Evolutionary conservation across 2,888 invertebrate species (phyloP), one percentile per base, ranked within the genome.

Genomic region (Actias luna): DNA sequence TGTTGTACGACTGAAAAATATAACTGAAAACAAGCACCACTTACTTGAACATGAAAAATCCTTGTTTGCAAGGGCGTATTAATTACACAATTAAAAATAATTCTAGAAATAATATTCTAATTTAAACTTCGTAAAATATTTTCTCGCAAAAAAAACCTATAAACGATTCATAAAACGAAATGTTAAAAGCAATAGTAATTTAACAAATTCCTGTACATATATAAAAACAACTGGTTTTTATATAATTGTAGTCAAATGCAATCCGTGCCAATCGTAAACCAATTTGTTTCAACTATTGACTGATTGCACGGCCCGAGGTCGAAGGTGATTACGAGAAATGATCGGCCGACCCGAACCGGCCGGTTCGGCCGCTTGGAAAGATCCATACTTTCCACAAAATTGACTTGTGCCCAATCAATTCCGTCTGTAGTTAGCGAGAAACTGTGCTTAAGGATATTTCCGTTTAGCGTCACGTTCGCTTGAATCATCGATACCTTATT

Each of bases 321-420:
- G 29, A 29, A 55, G 55, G 27, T 55, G 18, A 29, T 50, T 61
- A 61, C 58, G 42, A 58, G 42, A 58, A 62, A 39, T 62, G 57
- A 62, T 62, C 42, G 58, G 31, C 61, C 42, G 29, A 29, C 22
- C 46, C 46, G 16, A 29, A 62, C 61, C 61, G 36, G 55, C 35
- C 42, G 57, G 57, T 55, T 55, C 55, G 29, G 29, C 16, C 16
- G 7, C 4, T 55, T 29, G 29, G 27, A 29, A 29, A 50, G 46
- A 29, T 55, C 10, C 55, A 29, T 0, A 55, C 55, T 55, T 55
- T 55, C 55, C 55, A 55, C 29, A 55, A 55, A 55, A 55, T 55
- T 55, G 29, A 29, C 55, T 55, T 55, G 55, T 55, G 55, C 29
- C 29, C 55, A 55, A 29, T 55, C 12, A 25, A 50, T 50, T 22